phyloP scores from a whole-genome alignment of 2,113 vertebrate species.

The Sphyrna mokarran region DNA sequence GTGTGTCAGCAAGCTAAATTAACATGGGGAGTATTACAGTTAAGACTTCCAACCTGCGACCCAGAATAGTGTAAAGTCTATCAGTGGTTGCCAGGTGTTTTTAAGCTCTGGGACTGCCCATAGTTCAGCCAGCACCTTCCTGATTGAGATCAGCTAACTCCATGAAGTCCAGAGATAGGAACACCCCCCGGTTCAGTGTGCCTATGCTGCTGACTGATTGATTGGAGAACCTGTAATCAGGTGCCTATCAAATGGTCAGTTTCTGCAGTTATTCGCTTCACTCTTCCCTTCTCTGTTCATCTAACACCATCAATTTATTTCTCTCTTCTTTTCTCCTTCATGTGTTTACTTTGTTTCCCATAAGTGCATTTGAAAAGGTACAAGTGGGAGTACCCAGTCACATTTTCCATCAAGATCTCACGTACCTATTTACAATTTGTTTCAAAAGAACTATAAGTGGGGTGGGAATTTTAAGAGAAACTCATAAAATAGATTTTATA shows the following conservation, averaged over 20 bases:
- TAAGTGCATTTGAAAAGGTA: not conserved
- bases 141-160: not conserved
- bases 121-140: not conserved
- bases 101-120: not conserved
- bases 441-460: not conserved
- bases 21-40: not conserved
- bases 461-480: not conserved
- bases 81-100: not conserved
- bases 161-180: not conserved
- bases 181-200: not conserved
- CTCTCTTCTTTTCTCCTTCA: not conserved
- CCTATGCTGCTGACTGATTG: not conserved
- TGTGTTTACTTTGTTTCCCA: not conserved
- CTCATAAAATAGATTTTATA: not conserved
- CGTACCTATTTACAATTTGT: not conserved
- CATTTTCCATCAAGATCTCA: not conserved
- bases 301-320: no score
- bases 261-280: not conserved
- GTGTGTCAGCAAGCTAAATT: not conserved
- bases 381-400: not conserved
- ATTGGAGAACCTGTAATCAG: not conserved
- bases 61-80: not conserved
- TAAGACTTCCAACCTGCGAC: not conserved
- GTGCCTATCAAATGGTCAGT: no score
- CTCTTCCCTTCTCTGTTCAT: not conserved